Base-by-base conservation (phyloP, 2,113 vertebrate genomes). In the Phoenicopterus ruber region DNA sequence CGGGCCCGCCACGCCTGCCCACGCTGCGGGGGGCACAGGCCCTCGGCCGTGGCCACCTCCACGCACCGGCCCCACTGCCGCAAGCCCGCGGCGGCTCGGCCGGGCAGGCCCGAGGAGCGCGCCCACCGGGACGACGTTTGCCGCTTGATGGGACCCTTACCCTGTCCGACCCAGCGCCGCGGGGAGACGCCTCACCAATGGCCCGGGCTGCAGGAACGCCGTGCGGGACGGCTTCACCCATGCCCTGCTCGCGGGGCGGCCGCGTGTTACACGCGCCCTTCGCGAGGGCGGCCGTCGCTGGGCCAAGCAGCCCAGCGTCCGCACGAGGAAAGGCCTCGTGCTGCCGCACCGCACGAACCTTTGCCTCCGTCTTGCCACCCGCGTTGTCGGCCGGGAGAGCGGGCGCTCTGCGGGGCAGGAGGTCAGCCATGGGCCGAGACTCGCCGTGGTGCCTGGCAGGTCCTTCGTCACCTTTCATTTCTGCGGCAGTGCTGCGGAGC, bases 241-340 rank as follows among this genome's bases (percentile, higher is more conserved):
- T 25, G 14, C 2, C 40, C 17, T 13, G 47, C 47, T 50, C 25
- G 34, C 4, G 2, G 11, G 49, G 22, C 5, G 7, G 42, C 26
- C 4, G 5, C 13, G 13, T 17, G 52, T 62, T 5, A 76, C 18
- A 2, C 25, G 14, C 2, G 6, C 24, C 36, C 36, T 42, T 69
- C 54, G 38, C 79, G 13, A 13, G 18, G 28, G 66, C n/a, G 40
- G 54, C 55, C 3, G 3, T 8, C 31, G 55, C 42, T 10, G 12
- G 7, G 61, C 34, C 20, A 36, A 88, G 32, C 16, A 49, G 34
- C 0, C 1, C 58, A 31, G 24, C 0, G 0, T 7, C 10, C 1
- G 0, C 24, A 28, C 2, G 15, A 88, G 10, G 25, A 46, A 69
- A 73, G 21, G 24, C 57, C 49, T 40, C 44, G 36, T 3, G 28